phyloP scores from a whole-genome alignment of 2,797 vertebrate genomes.

The Nyctalus aviator region DNA sequence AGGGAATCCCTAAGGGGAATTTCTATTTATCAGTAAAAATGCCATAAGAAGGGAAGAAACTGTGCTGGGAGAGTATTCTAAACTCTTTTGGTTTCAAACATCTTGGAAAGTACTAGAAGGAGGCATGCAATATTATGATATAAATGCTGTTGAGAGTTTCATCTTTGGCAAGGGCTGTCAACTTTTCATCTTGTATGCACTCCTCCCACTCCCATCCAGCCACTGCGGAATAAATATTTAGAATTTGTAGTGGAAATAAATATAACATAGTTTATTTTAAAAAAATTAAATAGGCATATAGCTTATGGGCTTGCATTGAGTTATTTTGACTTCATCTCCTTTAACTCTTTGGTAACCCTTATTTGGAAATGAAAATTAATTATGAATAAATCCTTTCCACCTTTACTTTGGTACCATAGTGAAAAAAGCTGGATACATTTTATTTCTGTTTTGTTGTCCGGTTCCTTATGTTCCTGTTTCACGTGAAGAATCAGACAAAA shows the following conservation, averaged over 20 bases:
- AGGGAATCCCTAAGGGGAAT: constrained; percentile 77
- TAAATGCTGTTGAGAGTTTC: background rate
- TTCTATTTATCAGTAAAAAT: constrained; percentile 73
- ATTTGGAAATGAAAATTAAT: constrained; percentile 18
- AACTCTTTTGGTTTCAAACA: constrained; percentile 73
- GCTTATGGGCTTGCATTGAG: background rate
- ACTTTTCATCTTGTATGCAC: background rate
- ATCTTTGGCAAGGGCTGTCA: background rate
- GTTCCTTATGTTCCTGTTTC: background rate
- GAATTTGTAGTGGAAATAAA: constrained; percentile 33
- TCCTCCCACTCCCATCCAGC: no score
- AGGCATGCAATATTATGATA: background rate
- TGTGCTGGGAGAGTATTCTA: constrained; percentile 43
- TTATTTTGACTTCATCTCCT: constrained; percentile 19
- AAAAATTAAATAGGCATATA: background rate
- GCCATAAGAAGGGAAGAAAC: constrained; percentile 63
- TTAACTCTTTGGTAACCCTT: background rate
- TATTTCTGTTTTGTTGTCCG: background rate
- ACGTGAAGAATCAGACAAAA: background rate
- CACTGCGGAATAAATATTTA: background rate
- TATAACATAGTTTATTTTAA: constrained; percentile 5
- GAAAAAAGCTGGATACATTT: background rate
- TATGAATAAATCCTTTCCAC: background rate
- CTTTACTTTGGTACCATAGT: background rate
- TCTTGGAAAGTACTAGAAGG: constrained; percentile 73